phyloP scores from a whole-genome alignment of 2,888 invertebrate species.

The Rhaphigaster nebulosa region DNA sequence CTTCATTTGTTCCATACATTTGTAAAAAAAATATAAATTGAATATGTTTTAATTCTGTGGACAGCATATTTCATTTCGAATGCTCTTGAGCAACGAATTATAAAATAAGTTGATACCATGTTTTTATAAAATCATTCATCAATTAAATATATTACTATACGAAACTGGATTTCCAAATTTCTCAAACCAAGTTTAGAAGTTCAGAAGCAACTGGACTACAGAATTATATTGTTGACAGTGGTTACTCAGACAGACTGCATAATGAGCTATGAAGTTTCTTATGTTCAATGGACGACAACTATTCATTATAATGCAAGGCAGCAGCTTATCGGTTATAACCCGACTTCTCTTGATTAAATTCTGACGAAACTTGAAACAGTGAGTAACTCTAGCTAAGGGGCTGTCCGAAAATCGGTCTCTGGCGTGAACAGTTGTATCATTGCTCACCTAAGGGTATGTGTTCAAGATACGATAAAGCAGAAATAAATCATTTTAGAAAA shows the following conservation, averaged over 20 bases:
- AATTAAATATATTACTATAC: constrained; percentile 2
- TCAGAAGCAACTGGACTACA: constrained; percentile 10
- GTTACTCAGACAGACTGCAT: background rate
- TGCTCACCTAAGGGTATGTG: background rate
- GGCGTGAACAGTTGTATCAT: background rate
- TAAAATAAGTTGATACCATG: background rate
- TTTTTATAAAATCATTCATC: background rate
- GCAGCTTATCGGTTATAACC: background rate
- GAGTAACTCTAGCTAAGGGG: no score
- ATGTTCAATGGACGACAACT: background rate
- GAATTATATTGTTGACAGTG: constrained; percentile 6
- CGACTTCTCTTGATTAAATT: background rate
- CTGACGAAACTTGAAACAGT: background rate
- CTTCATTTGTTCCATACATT: no score
- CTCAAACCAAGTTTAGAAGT: background rate
- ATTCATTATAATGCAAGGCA: constrained; percentile 36
- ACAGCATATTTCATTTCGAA: no score
- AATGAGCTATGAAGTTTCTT: constrained; percentile 32
- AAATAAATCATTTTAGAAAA: background rate
- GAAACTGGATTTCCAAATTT: background rate
- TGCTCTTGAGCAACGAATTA: no score
- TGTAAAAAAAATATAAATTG: no score
- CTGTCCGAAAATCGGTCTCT: background rate
- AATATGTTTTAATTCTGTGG: no score
- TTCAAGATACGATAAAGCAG: background rate